A percentile compares a stretch with the other conserved stretches of the same genome.
Conservation (phyloP, 2,888 invertebrate genomes). For the Linnaemya vulpina region DNA sequence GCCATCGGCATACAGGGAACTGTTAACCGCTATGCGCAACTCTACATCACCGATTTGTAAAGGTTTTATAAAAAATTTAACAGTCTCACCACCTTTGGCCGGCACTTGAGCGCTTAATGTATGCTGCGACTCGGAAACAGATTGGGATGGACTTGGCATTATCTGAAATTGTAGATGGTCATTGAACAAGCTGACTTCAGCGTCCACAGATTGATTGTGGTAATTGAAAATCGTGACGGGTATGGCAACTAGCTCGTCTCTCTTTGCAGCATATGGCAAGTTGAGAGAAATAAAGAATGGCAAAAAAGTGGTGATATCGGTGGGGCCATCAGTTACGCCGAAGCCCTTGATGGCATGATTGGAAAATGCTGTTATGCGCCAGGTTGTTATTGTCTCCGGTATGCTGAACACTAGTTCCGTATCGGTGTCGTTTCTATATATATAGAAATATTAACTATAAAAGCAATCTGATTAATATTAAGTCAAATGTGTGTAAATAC, state of each 20-base stretch:
- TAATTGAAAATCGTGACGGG: slow-evolving; percentile 95
- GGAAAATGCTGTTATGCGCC: slow-evolving; percentile 91
- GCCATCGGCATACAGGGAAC: slow-evolving; percentile 83
- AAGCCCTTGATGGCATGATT: slow-evolving; percentile 88
- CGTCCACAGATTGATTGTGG: slow-evolving; percentile 88
- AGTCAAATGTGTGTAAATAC: slow-evolving; percentile 23
- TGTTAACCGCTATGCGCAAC: slow-evolving; percentile 87
- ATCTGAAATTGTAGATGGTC: slow-evolving; percentile 90
- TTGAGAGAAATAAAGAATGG: slow-evolving; percentile 90
- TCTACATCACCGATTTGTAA: slow-evolving; percentile 87
- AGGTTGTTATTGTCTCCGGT: slow-evolving; percentile 91
- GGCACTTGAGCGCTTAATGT: slow-evolving; percentile 84
- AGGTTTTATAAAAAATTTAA: slow-evolving; percentile 89
- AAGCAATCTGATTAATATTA: not conserved
- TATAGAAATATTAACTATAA: not conserved
- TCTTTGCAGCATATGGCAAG: slow-evolving; percentile 89
- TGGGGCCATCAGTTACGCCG: slow-evolving; percentile 85
- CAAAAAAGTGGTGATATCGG: slow-evolving; percentile 88
- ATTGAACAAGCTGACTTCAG: slow-evolving; percentile 92
- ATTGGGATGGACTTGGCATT: slow-evolving; percentile 73
- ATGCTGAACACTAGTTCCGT: slow-evolving; percentile 76
- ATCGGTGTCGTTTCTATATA: slow-evolving; percentile 17
- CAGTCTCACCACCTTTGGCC: slow-evolving; percentile 86
- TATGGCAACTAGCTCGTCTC: slow-evolving; percentile 92
- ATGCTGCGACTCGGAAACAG: slow-evolving; percentile 55